These are phyloP conservation scores for Cephus sareptanus DNA, from an alignment of 2,888 invertebrate genomes.

Conservation along the genomic window DNA sequence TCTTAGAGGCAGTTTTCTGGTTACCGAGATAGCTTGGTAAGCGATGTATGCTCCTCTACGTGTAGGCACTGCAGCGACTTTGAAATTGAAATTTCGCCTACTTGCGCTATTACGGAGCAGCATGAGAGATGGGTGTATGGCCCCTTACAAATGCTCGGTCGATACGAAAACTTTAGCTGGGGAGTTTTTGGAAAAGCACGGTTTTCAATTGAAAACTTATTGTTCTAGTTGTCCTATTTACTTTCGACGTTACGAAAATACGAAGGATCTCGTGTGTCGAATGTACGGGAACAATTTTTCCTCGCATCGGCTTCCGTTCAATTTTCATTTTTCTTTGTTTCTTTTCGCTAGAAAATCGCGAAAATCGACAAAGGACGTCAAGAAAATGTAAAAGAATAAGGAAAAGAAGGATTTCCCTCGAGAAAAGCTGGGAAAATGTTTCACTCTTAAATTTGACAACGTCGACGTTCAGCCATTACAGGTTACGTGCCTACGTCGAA, in stretches of 20 bases:
- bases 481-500: not conserved
- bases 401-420: not conserved
- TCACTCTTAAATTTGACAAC: not conserved
- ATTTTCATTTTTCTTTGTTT: not conserved
- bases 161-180: not conserved
- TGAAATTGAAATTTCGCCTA: slow-evolving; percentile 9
- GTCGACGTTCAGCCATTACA: not conserved
- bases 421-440: not conserved
- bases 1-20: slow-evolving; percentile 4
- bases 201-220: not conserved
- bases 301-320: not conserved
- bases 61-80: not conserved
- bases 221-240: not conserved
- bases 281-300: not conserved
- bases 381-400: not conserved
- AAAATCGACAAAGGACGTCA: not conserved
- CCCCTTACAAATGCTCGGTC: not conserved
- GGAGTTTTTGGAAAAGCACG: not conserved
- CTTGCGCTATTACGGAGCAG: not conserved
- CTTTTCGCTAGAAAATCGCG: not conserved
- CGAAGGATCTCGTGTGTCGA: not conserved
- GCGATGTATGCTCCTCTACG: not conserved
- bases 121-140: not conserved
- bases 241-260: not conserved
- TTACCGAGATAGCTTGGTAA: not conserved